Conservation (phyloP, 2,888 invertebrate species). For the Oegoconia quadripuncta region DNA sequence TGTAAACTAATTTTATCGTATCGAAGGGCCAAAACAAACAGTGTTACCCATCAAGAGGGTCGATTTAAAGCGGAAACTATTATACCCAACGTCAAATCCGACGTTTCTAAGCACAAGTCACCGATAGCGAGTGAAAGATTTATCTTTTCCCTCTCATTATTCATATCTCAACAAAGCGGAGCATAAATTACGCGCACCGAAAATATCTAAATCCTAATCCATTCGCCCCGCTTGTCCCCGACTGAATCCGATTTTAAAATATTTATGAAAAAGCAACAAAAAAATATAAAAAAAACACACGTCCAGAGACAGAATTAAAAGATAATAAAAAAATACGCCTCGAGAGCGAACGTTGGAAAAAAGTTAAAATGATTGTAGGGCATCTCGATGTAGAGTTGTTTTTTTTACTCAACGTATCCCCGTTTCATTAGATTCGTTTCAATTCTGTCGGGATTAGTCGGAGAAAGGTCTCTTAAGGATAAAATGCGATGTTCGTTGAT, state of each 20-base stretch:
- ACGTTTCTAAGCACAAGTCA: slow-evolving; percentile 31
- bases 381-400: slow-evolving; percentile 58
- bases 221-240: slow-evolving; percentile 74
- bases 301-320: slow-evolving; percentile 72
- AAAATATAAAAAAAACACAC: slow-evolving; percentile 47
- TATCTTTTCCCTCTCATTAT: slow-evolving; percentile 65
- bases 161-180: slow-evolving; percentile 74
- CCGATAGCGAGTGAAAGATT: slow-evolving; percentile 47
- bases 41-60: neutral
- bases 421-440: slow-evolving; percentile 76
- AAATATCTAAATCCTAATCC: slow-evolving; percentile 78
- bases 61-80: slow-evolving; percentile 41
- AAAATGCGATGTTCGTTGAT: slow-evolving; percentile 70
- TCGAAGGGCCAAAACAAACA: slow-evolving; percentile 11
- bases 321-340: slow-evolving; percentile 59
- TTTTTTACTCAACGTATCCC: slow-evolving; percentile 58
- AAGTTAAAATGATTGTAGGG: slow-evolving; percentile 75
- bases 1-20: too few species aligned
- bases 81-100: slow-evolving; percentile 32
- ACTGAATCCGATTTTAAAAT: slow-evolving; percentile 76
- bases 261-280: slow-evolving; percentile 75
- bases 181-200: slow-evolving; percentile 74
- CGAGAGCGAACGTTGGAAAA: slow-evolving; percentile 69
- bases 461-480: slow-evolving; percentile 69
- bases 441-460: slow-evolving; percentile 73